These are phyloP conservation scores for Petrosia ficiformis DNA, from an alignment of 37 sponge, comb jelly and placozoan species.

Conservation along the genomic window DNA sequence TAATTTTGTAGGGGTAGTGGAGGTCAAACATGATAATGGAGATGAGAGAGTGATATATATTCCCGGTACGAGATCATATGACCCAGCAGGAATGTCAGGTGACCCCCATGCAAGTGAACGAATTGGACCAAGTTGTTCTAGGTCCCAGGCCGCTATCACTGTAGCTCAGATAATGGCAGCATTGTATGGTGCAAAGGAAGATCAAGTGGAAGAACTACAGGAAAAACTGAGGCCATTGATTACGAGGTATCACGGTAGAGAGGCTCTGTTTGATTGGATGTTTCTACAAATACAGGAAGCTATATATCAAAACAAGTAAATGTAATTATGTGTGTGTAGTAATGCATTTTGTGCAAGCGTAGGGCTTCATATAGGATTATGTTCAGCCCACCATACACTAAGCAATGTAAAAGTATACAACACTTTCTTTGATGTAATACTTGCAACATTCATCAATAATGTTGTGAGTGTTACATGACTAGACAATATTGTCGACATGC, in stretches of 20 bases:
- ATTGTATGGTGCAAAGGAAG: slow-evolving; percentile 51
- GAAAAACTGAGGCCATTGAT: slow-evolving; percentile 31
- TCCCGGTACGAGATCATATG: slow-evolving; percentile 88
- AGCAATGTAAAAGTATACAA: no score
- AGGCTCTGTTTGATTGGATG: slow-evolving; percentile 79
- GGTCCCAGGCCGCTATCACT: slow-evolving; percentile 56
- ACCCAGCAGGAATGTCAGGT: slow-evolving; percentile 86
- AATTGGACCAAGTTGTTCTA: slow-evolving; percentile 78
- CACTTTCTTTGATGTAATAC: no score
- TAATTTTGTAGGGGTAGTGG: slow-evolving; percentile 72
- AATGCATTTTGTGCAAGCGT: no score
- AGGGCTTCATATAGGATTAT: no score
- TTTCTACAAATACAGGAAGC: slow-evolving; percentile 63
- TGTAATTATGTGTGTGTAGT: no score
- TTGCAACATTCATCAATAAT: no score
- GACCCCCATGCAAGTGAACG: slow-evolving; percentile 94
- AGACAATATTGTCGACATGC: no score
- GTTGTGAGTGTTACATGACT: no score
- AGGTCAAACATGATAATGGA: slow-evolving; percentile 54
- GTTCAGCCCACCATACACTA: no score
- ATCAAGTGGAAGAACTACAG: slow-evolving; percentile 43
- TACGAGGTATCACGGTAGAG: slow-evolving; percentile 73
- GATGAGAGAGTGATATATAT: slow-evolving; percentile 54
- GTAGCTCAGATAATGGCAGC: slow-evolving; percentile 60
- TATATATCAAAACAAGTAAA: slow-evolving; percentile 39